Conservation (phyloP, 2,888 invertebrate species). For the Coremacera marginata region DNA sequence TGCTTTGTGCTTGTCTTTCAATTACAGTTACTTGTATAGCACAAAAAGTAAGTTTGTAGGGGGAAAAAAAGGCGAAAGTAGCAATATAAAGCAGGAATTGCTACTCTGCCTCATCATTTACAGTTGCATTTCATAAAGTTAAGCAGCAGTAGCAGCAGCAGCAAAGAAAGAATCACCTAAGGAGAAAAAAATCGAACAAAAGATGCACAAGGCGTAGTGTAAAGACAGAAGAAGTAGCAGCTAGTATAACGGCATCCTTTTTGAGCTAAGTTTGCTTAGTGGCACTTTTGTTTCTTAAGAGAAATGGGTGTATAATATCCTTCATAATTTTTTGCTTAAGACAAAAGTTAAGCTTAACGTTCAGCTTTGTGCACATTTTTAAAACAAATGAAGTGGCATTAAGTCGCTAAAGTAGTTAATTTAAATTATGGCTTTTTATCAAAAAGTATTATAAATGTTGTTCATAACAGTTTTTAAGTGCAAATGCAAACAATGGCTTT, state of each 20-base stretch:
- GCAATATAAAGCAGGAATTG: neutral
- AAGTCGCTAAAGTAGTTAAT: neutral
- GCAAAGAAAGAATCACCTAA: neutral
- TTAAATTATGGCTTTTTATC: neutral
- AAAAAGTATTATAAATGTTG: neutral
- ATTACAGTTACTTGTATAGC: neutral
- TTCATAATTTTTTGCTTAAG: no score
- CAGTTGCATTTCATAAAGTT: neutral
- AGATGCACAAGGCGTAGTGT: neutral
- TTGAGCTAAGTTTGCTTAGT: neutral
- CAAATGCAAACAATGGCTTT: slow-evolving; percentile 3
- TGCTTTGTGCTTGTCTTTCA: slow-evolving; percentile 11
- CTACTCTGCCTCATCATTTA: neutral
- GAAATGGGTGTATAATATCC: no score
- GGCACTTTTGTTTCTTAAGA: no score
- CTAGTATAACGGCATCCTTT: no score
- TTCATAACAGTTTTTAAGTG: neutral
- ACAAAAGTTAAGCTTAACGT: neutral
- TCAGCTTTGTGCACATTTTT: neutral
- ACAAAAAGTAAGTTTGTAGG: neutral
- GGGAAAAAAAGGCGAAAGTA: neutral
- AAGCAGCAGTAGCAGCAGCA: neutral
- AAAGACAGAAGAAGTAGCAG: neutral
- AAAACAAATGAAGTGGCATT: neutral
- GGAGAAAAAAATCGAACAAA: neutral